These are phyloP conservation scores for Cryptotermes secundus DNA, from an alignment of 1,140 invertebrate species.

Conservation along the genomic window DNA sequence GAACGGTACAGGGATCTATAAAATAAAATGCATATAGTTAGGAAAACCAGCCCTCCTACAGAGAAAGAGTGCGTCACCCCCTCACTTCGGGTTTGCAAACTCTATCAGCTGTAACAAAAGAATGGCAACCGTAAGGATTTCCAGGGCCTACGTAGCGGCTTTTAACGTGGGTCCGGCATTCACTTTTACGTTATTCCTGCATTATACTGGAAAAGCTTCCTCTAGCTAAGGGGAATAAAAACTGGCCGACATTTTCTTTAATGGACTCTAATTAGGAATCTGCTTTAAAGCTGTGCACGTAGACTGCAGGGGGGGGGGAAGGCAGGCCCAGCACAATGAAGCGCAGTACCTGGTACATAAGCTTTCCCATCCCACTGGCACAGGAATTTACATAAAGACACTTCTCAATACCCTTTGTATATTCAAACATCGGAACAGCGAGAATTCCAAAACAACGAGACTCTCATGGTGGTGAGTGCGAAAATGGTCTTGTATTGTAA, in stretches of 20 bases:
- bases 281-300: slow-evolving; percentile 5
- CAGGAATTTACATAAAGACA: neutral
- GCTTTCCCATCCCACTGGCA: neutral
- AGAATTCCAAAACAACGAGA: no score
- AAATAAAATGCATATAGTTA: neutral
- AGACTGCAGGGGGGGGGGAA: neutral
- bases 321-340: neutral
- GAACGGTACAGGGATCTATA: neutral
- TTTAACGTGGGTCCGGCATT: neutral
- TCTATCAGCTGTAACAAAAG: neutral
- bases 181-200: neutral
- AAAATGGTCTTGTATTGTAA: no score
- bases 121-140: neutral
- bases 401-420: no score
- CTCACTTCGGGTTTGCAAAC: neutral
- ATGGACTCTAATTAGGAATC: slow-evolving; percentile 19
- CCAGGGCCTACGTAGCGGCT: neutral
- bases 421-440: no score
- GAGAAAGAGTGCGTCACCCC: neutral
- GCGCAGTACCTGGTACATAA: neutral
- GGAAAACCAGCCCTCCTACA: neutral
- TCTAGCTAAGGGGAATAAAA: neutral
- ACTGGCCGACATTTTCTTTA: slow-evolving; percentile 16
- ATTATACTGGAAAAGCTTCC: neutral
- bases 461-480: no score